Evolutionary conservation across 2,113 vertebrate genomes (phyloP).

Genomic region (Tachycineta bicolor): DNA sequence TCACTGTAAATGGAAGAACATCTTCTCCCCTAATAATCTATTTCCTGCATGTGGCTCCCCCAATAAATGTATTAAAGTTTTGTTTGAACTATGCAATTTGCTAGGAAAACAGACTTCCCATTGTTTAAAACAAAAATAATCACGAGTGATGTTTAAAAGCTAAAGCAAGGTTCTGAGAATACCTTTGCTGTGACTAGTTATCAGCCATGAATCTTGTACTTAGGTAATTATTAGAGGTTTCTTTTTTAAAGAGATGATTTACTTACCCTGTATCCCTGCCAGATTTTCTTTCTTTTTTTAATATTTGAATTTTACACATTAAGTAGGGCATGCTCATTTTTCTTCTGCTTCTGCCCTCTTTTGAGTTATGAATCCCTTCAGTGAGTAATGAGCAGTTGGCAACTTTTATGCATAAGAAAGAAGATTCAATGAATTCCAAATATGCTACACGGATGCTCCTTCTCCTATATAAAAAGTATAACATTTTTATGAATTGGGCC

Average conservation of each 20-base stretch:
- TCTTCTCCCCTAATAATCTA: slow-evolving; percentile 45
- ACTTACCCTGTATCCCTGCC: slow-evolving; percentile 35
- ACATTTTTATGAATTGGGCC: slow-evolving; percentile 47
- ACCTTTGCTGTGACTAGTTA: slow-evolving; percentile 61
- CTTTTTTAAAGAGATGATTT: slow-evolving; percentile 55
- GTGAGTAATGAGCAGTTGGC: slow-evolving; percentile 64
- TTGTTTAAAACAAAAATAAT: slow-evolving; percentile 32
- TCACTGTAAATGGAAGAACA: slow-evolving; percentile 48
- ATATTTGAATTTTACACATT: slow-evolving; percentile 62
- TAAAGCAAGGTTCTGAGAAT: neutral
- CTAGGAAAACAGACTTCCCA: slow-evolving; percentile 18
- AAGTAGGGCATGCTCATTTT: slow-evolving; percentile 57
- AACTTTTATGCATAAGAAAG: slow-evolving; percentile 67
- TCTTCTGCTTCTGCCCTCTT: slow-evolving; percentile 48
- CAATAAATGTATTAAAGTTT: slow-evolving; percentile 48
- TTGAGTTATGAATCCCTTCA: slow-evolving; percentile 62
- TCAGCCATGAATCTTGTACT: slow-evolving; percentile 59
- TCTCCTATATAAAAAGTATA: slow-evolving; percentile 36
- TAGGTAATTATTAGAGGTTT: slow-evolving; percentile 51
- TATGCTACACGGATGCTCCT: slow-evolving; percentile 19
- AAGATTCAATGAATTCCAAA: slow-evolving; percentile 59
- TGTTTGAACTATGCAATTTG: slow-evolving; percentile 37
- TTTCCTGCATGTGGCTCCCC: slow-evolving; percentile 36
- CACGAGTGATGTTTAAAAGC: neutral
- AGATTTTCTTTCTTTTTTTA: slow-evolving; percentile 41